These are phyloP conservation scores for Trochalopteron elliotii DNA, from an alignment of 2,113 vertebrate species.

Conservation along the genomic window DNA sequence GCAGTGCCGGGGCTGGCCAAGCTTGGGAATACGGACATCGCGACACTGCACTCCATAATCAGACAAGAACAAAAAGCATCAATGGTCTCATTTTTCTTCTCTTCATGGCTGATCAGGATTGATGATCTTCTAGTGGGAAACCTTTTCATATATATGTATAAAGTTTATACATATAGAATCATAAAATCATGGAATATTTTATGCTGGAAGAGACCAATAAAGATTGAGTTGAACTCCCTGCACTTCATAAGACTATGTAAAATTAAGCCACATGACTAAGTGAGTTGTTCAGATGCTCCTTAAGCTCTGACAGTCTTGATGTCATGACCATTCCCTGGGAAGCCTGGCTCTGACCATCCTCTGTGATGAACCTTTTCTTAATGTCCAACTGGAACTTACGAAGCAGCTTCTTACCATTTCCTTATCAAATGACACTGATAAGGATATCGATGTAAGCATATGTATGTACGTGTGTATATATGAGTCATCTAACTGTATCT, in stretches of 20 bases:
- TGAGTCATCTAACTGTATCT: no score
- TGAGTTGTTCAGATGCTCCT: neutral
- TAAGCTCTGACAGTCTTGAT: neutral
- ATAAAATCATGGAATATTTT: neutral
- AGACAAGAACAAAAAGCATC: neutral
- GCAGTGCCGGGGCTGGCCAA: no score
- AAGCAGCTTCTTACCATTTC: neutral
- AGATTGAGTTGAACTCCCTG: accelerated
- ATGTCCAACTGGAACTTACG: accelerated
- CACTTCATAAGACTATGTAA: neutral
- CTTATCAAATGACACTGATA: neutral
- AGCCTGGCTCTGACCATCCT: neutral
- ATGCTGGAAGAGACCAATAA: neutral
- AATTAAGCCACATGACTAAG: neutral
- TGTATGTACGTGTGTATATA: no score
- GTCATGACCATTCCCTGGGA: neutral
- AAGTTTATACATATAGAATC: neutral
- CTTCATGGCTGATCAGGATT: neutral
- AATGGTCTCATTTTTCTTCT: neutral
- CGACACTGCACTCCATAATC: neutral
- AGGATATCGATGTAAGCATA: accelerated
- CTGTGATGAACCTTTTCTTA: neutral
- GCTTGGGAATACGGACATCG: no score
- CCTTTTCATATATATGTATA: no score
- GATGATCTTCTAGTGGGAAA: neutral